These are phyloP conservation scores for Sicus ferrugineus DNA, from an alignment of 2,888 invertebrate species.

Conservation along the genomic window DNA sequence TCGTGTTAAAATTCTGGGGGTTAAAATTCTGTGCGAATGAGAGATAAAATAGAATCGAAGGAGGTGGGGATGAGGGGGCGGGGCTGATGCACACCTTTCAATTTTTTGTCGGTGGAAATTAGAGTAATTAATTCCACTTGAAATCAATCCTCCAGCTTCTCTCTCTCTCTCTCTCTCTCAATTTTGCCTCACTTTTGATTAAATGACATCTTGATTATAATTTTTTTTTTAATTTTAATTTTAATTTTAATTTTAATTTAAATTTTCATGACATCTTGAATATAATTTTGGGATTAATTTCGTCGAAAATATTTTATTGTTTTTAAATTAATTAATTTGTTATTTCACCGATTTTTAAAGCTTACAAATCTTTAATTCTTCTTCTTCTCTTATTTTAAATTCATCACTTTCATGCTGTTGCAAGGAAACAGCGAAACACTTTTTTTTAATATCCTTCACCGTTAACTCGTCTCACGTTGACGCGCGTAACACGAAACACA, in stretches of 20 bases:
- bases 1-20: no score
- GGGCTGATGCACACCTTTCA: no score
- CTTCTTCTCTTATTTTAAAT: conserved; percentile 12
- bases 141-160: no score
- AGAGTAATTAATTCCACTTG: no score
- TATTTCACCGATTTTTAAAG: neutral
- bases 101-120: no score
- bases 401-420: neutral
- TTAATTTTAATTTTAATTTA: neutral
- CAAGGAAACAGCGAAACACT: neutral
- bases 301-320: neutral
- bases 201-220: neutral
- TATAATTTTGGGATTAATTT: no score
- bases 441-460: conserved; percentile 15
- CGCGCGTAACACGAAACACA: conserved; percentile 56
- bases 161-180: no score
- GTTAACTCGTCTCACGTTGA: conserved; percentile 50
- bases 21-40: neutral
- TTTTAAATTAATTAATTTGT: neutral
- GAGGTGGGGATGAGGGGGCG: neutral
- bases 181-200: no score
- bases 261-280: neutral
- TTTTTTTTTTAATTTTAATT: neutral
- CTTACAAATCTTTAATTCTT: conserved; percentile 6
- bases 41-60: no score